phyloP scores from a whole-genome alignment of 2,888 invertebrate genomes.

The Ophion slaviceki region DNA sequence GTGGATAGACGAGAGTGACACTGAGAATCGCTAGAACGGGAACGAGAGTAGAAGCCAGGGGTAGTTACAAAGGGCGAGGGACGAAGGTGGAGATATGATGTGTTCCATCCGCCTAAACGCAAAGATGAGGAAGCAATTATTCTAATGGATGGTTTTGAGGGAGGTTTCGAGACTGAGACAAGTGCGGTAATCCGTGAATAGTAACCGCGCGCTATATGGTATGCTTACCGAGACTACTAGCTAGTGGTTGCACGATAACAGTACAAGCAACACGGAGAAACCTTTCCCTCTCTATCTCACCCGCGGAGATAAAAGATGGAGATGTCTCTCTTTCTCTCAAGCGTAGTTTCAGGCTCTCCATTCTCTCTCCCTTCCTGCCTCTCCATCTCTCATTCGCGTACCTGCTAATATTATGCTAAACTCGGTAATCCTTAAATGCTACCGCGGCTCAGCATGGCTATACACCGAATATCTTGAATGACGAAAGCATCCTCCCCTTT shows the following conservation, averaged over 20 bases:
- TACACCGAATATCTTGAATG: slow-evolving; percentile 73
- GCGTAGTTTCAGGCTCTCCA: slow-evolving; percentile 47
- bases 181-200: slow-evolving; percentile 83
- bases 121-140: slow-evolving; percentile 83
- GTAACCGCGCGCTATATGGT: slow-evolving; percentile 70
- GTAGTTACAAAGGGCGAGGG: neutral
- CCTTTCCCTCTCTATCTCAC: slow-evolving; percentile 57
- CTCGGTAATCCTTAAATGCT: slow-evolving; percentile 81
- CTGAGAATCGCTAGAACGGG: slow-evolving; percentile 3
- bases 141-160: slow-evolving; percentile 80
- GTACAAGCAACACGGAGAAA: slow-evolving; percentile 61
- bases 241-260: slow-evolving; percentile 10
- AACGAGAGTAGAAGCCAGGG: slow-evolving; percentile 1
- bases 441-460: slow-evolving; percentile 71
- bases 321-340: slow-evolving; percentile 8
- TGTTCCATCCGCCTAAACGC: slow-evolving; percentile 75
- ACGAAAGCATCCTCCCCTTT: slow-evolving; percentile 58
- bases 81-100: slow-evolving; percentile 35
- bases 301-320: slow-evolving; percentile 10
- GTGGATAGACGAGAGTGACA: no score
- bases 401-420: slow-evolving; percentile 81
- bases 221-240: slow-evolving; percentile 22
- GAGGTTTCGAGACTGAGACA: slow-evolving; percentile 81
- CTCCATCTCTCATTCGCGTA: slow-evolving; percentile 54
- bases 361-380: slow-evolving; percentile 3